Base-by-base conservation (phyloP, 2,888 invertebrate species). In the Phanerotoma sp. region DNA sequence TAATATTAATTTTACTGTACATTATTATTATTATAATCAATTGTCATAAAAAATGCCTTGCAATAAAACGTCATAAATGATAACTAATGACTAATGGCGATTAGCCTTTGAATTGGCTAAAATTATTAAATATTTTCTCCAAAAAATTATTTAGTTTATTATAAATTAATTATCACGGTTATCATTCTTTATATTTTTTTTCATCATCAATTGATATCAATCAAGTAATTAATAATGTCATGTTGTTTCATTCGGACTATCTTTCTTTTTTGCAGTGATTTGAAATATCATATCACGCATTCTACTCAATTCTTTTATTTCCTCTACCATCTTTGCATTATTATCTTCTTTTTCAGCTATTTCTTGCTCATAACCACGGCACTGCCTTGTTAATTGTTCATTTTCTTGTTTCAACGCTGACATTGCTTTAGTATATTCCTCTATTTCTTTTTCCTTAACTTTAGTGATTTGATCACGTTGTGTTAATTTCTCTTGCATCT, bases 211-310 rank as follows among this genome's bases (percentile, higher is more conserved):
- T n/a, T n/a, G n/a, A n/a, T n/a, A n/a, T n/a, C n/a, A n/a, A n/a
- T 30, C 30, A 16, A 15, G 10, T 5, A 25, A 4, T 49, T 37
- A 33, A 46, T 3, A 22, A 37, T 37, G 10, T 35, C 57, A 40
- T 37, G 51, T 57, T 35, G 11, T 58, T 25, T 20, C 53, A 44
- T 53, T 37, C 18, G 30, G 32, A 30, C 9, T 57, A 48, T 71
- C 71, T 47, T 71, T 71, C 47, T 66, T 65, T 51, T 73, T 71
- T 15, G 72, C 72, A 41, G 75, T 75, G 18, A 75, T 62, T 28
- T 73, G 69, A 18, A 70, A 72, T 22, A 75, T 75, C 72, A 73
- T 74, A 38, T 75, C 74, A 4, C 73, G 62, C 72, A 75, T 74
- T 30, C 73, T 67, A 56, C 71, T 71, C 11, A 75, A 60, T 38